Base-by-base conservation (phyloP, 2,113 vertebrate species). In the Rhinoderma darwinii region DNA sequence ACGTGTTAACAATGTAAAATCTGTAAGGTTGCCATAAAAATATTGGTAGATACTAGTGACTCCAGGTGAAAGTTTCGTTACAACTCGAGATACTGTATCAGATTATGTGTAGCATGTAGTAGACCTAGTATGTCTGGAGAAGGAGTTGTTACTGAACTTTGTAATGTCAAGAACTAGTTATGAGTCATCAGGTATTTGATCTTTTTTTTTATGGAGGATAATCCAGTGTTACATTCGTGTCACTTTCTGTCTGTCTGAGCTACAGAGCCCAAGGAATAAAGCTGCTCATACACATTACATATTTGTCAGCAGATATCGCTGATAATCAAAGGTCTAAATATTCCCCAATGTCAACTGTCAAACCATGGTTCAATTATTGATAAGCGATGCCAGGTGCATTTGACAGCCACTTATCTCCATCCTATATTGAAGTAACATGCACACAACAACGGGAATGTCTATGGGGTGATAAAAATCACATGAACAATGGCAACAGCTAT, bases 101-200 rank as follows among this genome's bases (percentile, higher is more conserved):
- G 35, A 73, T 75, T 8, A 17, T 75, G 17, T 51, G 17, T n/a
- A 17, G 39, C 30, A 39, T n/a, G 78, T 43, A 61, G 4, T 27
- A 81, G 20, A 61, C 56, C 56, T 15, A 11, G 35, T 22, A 30
- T 35, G 70, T 50, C 2, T 3, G 25, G 37, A 37, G 1, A 27
- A n/a, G 0, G 0, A 14, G 5, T 18, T 20, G 51, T 0, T 2
- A 8, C 39, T 32, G 22, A 5, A 1, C 15, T 0, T 1, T 35
- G 30, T 1, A 6, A n/a, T 0, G 30, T 54, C 17, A 25, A 9
- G 61, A 61, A 59, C 47, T 77, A 20, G 54, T 17, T 22, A 17
- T 81, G 78, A 81, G 54, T 81, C 78, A 81, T n/a, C 54, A 17
- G 35, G 1, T 2, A 37, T 70, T 37, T 70, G 66, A 70, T 70